Percentiles rank a stretch among this genome's conserved stretches.
phyloP scores from a whole-genome alignment of 1,140 invertebrate genomes.

The Drosophila jambulina region DNA sequence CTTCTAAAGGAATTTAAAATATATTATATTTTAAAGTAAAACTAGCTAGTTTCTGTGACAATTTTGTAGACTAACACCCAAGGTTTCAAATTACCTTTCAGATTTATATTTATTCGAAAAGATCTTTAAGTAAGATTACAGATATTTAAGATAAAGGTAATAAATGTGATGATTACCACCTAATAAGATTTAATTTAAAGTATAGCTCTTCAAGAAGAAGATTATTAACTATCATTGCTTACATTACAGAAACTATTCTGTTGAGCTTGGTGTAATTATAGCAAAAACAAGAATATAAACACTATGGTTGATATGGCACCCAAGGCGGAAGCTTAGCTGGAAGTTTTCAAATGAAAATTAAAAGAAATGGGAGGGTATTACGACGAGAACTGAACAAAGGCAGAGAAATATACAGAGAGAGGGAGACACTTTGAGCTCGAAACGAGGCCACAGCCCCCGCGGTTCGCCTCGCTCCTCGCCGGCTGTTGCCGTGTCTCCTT shows the following conservation, averaged over 20 bases:
- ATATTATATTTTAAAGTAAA: too few species aligned
- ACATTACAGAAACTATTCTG: too few species aligned
- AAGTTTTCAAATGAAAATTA: constrained; percentile 2
- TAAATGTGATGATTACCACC: not conserved
- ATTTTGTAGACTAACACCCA: not conserved
- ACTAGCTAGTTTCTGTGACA: not conserved
- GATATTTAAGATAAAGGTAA: not conserved
- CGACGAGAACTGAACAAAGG: constrained; percentile 10
- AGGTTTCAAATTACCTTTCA: not conserved
- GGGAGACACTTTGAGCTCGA: constrained; percentile 16
- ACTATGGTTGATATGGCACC: not conserved
- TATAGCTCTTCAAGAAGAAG: too few species aligned
- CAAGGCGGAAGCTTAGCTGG: not conserved
- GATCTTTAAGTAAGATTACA: not conserved
- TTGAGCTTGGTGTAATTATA: not conserved
- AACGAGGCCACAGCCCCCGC: constrained; percentile 43
- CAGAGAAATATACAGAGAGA: not conserved
- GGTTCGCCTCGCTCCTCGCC: constrained; percentile 3
- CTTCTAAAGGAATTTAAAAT: too few species aligned
- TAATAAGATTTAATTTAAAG: not conserved
- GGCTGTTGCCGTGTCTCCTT: constrained; percentile 36
- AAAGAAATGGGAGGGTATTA: constrained; percentile 21
- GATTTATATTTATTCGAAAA: not conserved
- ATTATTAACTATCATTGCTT: not conserved
- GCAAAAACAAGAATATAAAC: not conserved